Evolutionary conservation across 2,113 vertebrate genomes (phyloP), one percentile per base, ranked within the genome.

Genomic region (Oryzias celebensis): DNA sequence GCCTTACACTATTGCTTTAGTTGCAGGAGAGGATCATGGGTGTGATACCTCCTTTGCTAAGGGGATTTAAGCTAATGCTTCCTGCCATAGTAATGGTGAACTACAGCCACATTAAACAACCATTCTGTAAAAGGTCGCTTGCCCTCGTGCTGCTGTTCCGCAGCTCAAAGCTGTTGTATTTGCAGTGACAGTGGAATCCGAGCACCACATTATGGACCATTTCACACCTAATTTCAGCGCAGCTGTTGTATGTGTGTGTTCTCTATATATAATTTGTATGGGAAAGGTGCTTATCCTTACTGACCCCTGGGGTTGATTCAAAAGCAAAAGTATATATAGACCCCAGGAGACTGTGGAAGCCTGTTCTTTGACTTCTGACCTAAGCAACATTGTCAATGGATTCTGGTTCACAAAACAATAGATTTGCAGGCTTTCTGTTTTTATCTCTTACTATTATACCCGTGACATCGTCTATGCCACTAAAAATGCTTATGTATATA

Each of bases 21-120:
- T 80, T 68, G 75, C 52, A 47, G 71, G 58, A 62, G 62, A 68
- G 77, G 52, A 82, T 81, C 85, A 86, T 84, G 73, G 78, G 60
- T 6, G 66, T 52, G 76, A 81, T 84, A 78, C 78, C 73, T 74
- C 70, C 51, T 66, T 73, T 80, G 71, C 72, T 63, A 49, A 62
- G 24, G 66, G 73, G 65, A 67, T 85, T 76, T 68, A 77, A 65
- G 78, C 54, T 80, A 74, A 78, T 81, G 73, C 85, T 77, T 85
- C 80, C 66, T 68, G 63, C 65, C 56, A 17, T 68, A 68, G 70
- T 81, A 76, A 82, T 73, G 51, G 66, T 58, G 58, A 70, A 52
- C 71, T 68, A 62, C 83, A 64, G 68, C 68, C 57, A 48, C 84
- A 75, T 83, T 67, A 58, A 73, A 68, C 61, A 62, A 71, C 71